Evolutionary conservation across 2,113 vertebrate species (phyloP), one percentile per base, ranked within the genome.

Genomic region (Geococcyx californianus): DNA sequence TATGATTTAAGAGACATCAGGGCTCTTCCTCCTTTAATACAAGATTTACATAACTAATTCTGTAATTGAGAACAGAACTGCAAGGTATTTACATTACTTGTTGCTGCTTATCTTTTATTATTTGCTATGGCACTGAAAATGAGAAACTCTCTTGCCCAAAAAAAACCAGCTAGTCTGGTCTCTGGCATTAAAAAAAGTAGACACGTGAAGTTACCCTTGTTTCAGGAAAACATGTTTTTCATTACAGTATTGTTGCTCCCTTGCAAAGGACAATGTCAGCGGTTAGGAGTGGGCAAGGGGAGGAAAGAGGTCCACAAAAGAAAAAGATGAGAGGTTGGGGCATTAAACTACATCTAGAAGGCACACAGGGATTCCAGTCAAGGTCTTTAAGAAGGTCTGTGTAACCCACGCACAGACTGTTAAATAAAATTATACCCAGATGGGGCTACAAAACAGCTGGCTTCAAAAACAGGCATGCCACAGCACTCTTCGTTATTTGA

Each of bases 11-110:
- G 90, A 95, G 62, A 73, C 72, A 92, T 56, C 34, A 84, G 62
- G 47, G 75, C 54, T 90, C 72, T 94, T 94, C 84, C 81, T 92
- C 49, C 69, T 84, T 83, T 78, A 94, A 94, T 82, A 83, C 40
- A 84, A 91, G 80, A 93, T 96, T 96, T 96, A 88, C 79, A 92
- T 93, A 93, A 94, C 76, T 92, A 94, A 90, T 90, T 97, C 73
- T 74, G 58, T 93, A 97, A 95, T 69, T 89, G 68, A 95, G 87
- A 94, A 89, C 66, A 79, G 55, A 45, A 91, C 76, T 64, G 51
- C 47, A 90, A 97, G 82, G 58, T 93, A 94, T 90, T 94, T 94
- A 68, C 88, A 87, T 28, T 80, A 68, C 63, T 87, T 85, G 83
- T 80, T 95, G 84, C 63, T 84, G 62, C 67, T 90, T 58, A 91